Base-by-base conservation (phyloP, 30 jellyfish, hydroid and myxozoan genomes). In the Cassiopea xamachana region DNA sequence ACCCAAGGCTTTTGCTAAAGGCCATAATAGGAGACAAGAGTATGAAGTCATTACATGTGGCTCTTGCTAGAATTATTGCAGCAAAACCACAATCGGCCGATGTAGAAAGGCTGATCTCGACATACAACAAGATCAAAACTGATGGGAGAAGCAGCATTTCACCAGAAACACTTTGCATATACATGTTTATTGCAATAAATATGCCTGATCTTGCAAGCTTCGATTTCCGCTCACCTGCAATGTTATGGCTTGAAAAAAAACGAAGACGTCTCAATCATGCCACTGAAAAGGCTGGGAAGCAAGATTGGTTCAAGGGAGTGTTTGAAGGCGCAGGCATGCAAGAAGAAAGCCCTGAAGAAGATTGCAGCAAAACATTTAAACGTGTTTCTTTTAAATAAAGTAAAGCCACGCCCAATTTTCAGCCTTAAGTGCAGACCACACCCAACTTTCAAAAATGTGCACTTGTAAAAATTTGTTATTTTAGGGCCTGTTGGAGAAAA, bases 111-210 rank as follows among this genome's bases (percentile, higher is more conserved):
- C 50, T 78, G 87, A 48, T 78, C 50, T 78, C 87, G 48, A 60
- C 67, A 12, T 80, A 3, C 80, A 80, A 80, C 80, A 61, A 61
- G 68, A 80, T 80, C 76, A 80, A 80, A 80, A 80, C 89, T 7
- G 89, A 61, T 60, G 89, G 89, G 89, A 19, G 80, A 67, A 80
- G 89, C 89, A 80, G 89, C 77, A 80, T 19, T 60, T 17, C 80
- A 2, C 89, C 89, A 44, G 89, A 80, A 80, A 80, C 89, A 61
- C 89, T 60, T 60, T 18, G 89, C 89, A 80, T 13, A 61, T 19
- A 45, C 47, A 60, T 60, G 80, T 43, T 7, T 43, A 80, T 80
- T 61, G 89, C 89, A 61, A 46, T 60, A 43, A 79, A 79, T 60
- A 79, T 79, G 87, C 87, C 87, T 79, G 87, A 60, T 50, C 77